A percentile compares a stretch with the other conserved stretches of the same genome.
Evolutionary conservation across 2,797 vertebrate genomes (phyloP).

Genomic region (Benthosema pterotum): DNA sequence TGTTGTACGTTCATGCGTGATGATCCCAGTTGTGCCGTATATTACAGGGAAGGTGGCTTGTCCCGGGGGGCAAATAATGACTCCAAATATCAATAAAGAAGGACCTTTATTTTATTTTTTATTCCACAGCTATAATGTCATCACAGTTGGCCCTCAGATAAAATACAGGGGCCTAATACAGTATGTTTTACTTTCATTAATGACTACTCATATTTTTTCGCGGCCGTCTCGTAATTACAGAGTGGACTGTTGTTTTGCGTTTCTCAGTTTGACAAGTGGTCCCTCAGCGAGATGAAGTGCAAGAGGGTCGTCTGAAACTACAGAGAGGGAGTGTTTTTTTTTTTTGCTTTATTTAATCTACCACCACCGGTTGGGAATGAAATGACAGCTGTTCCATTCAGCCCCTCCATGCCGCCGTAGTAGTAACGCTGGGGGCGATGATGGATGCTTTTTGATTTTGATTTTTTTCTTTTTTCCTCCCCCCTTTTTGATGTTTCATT

Average conservation of each 20-base stretch:
- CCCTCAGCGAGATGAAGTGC: slow-evolving; percentile 67
- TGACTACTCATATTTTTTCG: slow-evolving; percentile 47
- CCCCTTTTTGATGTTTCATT: slow-evolving; percentile 61
- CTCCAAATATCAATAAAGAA: slow-evolving; percentile 25
- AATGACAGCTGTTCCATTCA: slow-evolving; percentile 60
- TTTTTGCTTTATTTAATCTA: slow-evolving; percentile 67
- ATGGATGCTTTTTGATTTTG: slow-evolving; percentile 74
- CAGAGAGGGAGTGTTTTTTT: slow-evolving; percentile 27
- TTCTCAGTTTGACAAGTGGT: slow-evolving; percentile 73
- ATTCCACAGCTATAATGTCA: slow-evolving; percentile 38
- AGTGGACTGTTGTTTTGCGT: slow-evolving; percentile 39
- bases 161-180: slow-evolving; percentile 35
- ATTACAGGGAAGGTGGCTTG: slow-evolving; percentile 10
- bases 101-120: slow-evolving; percentile 9
- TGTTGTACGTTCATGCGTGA: slow-evolving; percentile 38
- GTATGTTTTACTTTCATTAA: slow-evolving; percentile 61
- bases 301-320: slow-evolving; percentile 38
- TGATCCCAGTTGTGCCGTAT: slow-evolving; percentile 22
- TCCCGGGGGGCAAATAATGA: slow-evolving; percentile 30
- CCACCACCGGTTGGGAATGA: slow-evolving; percentile 57
- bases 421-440: slow-evolving; percentile 52
- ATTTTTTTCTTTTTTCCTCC: slow-evolving; percentile 22
- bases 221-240: slow-evolving; percentile 45
- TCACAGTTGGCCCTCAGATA: slow-evolving; percentile 24
- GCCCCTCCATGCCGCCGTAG: slow-evolving; percentile 39